Evolutionary conservation across 1,140 invertebrate species (phyloP).

Genomic region (Pogonognathellus flavescens): DNA sequence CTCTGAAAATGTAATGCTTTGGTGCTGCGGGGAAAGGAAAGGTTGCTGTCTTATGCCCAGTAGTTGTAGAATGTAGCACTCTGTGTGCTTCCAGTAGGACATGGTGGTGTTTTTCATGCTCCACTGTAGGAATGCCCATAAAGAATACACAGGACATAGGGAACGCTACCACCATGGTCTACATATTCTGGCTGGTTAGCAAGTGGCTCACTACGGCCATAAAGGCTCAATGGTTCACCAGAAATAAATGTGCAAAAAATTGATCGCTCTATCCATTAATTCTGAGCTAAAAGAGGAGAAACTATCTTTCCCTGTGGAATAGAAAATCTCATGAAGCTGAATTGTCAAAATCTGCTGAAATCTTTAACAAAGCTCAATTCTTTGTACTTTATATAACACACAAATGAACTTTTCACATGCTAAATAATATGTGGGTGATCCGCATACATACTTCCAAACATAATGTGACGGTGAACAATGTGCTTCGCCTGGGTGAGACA

Average conservation of each 20-base stretch:
- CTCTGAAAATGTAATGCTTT: not conserved
- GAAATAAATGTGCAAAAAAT: constrained; percentile 49
- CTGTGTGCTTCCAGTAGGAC: not conserved
- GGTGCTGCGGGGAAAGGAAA: constrained; percentile 6
- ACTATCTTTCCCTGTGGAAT: constrained; percentile 34
- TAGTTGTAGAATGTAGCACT: not conserved
- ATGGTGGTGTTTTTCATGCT: constrained; percentile 9
- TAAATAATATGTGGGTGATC: too few species aligned
- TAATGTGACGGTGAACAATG: too few species aligned
- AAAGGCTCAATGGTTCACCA: constrained; percentile 34
- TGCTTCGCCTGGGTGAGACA: too few species aligned
- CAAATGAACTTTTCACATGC: too few species aligned
- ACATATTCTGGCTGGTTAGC: not conserved
- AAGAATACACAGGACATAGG: constrained; percentile 19
- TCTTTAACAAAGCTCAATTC: constrained; percentile 27
- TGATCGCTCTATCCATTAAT: constrained; percentile 48
- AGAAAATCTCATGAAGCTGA: constrained; percentile 11
- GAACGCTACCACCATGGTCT: not conserved
- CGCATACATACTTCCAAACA: too few species aligned
- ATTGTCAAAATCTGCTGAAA: constrained; percentile 15
- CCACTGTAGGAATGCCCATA: constrained; percentile 29
- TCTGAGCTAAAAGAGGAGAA: constrained; percentile 35
- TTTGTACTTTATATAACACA: not conserved
- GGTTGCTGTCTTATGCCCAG: not conserved
- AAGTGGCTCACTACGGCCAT: constrained; percentile 25